These are phyloP conservation scores for Chloroclystis v-ata DNA, from an alignment of 2,888 invertebrate genomes.

Conservation along the genomic window DNA sequence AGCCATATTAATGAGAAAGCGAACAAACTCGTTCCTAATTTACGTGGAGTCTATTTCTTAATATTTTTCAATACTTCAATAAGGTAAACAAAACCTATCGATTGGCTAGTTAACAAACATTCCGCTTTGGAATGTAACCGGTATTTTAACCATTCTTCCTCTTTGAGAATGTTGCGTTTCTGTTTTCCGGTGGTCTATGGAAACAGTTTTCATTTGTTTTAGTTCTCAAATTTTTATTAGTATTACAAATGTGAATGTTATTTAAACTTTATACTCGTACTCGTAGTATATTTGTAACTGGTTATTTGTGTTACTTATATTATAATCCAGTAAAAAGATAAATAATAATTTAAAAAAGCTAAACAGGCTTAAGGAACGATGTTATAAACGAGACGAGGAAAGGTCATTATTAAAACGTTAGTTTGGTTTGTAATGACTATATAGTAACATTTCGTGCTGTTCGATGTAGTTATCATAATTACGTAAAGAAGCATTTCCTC, in stretches of 20 bases:
- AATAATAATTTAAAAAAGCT: no score
- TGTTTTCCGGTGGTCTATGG: slow-evolving; percentile 10
- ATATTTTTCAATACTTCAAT: slow-evolving; percentile 30
- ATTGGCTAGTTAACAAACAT: slow-evolving; percentile 33
- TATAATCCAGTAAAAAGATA: no score
- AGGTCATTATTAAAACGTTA: no score
- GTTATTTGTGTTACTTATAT: no score
- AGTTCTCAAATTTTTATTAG: background rate
- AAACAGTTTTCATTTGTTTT: background rate
- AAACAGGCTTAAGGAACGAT: no score
- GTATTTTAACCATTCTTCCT: slow-evolving; percentile 37
- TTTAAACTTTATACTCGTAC: no score
- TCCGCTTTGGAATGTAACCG: slow-evolving; percentile 35
- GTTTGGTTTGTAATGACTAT: no score
- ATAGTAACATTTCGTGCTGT: no score
- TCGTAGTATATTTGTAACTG: no score
- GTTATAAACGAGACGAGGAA: no score
- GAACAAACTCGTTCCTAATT: slow-evolving; percentile 46
- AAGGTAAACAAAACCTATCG: slow-evolving; percentile 34
- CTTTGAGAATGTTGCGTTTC: slow-evolving; percentile 24
- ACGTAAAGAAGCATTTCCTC: slow-evolving; percentile 3
- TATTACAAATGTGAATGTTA: background rate
- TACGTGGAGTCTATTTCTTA: slow-evolving; percentile 30
- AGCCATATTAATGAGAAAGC: slow-evolving; percentile 51
- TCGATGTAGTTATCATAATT: no score